phyloP scores from a whole-genome alignment of 2,797 vertebrate genomes.

The Sebastes kiyomatsui region DNA sequence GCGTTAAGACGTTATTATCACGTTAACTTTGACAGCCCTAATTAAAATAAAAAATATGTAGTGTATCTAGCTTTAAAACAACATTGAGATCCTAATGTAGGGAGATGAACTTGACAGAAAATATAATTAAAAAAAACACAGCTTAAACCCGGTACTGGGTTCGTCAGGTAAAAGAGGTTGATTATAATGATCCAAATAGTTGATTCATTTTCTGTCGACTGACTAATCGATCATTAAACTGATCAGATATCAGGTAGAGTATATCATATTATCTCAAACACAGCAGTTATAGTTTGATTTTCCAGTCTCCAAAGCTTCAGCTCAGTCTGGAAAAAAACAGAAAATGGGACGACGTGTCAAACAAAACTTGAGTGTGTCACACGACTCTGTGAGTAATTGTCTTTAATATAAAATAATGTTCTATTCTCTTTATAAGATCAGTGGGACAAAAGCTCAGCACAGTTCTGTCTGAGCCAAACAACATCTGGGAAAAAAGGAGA shows the following conservation, averaged over 20 bases:
- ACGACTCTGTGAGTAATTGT: not conserved
- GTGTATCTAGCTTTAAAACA: no score
- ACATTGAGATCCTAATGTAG: no score
- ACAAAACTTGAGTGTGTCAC: not conserved
- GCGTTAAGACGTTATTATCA: no score
- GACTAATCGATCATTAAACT: not conserved
- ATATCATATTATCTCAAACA: conserved; percentile 7
- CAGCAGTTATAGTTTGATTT: conserved; percentile 11
- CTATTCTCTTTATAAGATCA: conserved; percentile 31
- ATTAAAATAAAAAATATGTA: no score
- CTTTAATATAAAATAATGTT: conserved; percentile 27
- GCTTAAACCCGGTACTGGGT: no score
- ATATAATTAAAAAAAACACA: no score
- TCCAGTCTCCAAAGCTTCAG: conserved; percentile 5
- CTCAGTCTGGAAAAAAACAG: conserved; percentile 17
- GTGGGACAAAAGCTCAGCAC: conserved; percentile 12
- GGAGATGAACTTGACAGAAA: no score
- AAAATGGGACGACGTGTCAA: not conserved
- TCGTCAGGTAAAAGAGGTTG: no score
- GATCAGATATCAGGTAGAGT: not conserved
- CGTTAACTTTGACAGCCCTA: no score
- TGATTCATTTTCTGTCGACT: no score
- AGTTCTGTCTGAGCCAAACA: conserved; percentile 22
- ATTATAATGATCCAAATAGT: no score
- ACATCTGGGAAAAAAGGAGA: conserved; percentile 31